A percentile compares a stretch with the other conserved stretches of the same genome.
These are phyloP conservation scores for Pectinophora gossypiella DNA, from an alignment of 1,140 invertebrate species.

Conservation along the genomic window DNA sequence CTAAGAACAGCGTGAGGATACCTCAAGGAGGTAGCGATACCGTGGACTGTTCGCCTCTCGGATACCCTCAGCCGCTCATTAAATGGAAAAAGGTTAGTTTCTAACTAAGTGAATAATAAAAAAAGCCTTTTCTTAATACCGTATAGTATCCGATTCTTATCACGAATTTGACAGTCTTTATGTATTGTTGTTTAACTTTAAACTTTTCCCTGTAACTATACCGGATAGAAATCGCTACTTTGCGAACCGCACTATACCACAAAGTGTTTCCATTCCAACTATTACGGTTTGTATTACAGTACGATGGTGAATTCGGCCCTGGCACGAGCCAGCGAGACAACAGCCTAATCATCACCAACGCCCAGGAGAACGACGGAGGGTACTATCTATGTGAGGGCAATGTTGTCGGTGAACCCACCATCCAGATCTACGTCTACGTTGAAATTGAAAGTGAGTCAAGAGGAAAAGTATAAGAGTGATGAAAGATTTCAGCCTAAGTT, in stretches of 20 bases:
- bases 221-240: no score
- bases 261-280: no score
- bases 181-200: no score
- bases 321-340: conserved; percentile 81
- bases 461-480: no score
- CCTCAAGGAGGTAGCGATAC: conserved; percentile 86
- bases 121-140: no score
- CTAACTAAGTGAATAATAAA: no score
- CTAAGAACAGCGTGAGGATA: conserved; percentile 82
- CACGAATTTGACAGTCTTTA: no score
- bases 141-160: no score
- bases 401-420: conserved; percentile 74
- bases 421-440: conserved; percentile 83
- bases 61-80: conserved; percentile 82
- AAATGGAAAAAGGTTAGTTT: conserved; percentile 86
- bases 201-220: no score
- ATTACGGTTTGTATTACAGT: conserved; percentile 29
- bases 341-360: conserved; percentile 82
- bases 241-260: no score
- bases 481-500: no score
- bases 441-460: conserved; percentile 90
- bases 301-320: conserved; percentile 69
- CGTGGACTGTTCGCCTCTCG: conserved; percentile 83
- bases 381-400: conserved; percentile 85
- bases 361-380: conserved; percentile 85